Percentiles rank a stretch among this genome's conserved stretches.
phyloP scores from a whole-genome alignment of 1,140 invertebrate species.

The Myzus persicae region DNA sequence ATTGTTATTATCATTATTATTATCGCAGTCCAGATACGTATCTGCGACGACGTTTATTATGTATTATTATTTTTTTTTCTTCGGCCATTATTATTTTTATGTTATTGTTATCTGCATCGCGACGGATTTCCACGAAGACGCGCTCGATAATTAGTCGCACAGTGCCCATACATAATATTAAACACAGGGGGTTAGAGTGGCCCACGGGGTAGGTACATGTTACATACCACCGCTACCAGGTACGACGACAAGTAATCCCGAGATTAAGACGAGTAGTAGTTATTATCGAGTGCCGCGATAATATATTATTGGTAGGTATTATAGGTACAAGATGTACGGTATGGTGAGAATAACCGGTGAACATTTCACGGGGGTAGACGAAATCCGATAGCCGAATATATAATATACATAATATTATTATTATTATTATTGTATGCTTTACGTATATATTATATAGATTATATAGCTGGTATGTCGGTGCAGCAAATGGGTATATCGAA shows the following conservation, averaged over 20 bases:
- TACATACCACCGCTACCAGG: no score
- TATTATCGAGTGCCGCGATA: background rate
- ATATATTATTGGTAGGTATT: background rate
- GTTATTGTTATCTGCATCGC: background rate
- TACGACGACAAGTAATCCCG: background rate
- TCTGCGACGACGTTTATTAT: background rate
- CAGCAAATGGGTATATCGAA: background rate
- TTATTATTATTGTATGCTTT: background rate
- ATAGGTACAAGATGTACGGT: background rate
- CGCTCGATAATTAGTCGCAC: background rate
- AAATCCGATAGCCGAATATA: background rate
- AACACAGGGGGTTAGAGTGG: background rate
- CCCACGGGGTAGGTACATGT: no score
- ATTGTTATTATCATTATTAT: no score
- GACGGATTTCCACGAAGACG: background rate
- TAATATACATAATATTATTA: background rate
- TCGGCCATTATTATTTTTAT: background rate
- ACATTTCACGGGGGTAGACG: background rate
- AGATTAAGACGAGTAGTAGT: background rate
- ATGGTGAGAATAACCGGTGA: background rate
- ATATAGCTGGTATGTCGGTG: no score
- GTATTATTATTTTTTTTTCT: background rate
- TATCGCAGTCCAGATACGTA: background rate
- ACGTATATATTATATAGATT: no score
- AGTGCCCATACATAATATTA: background rate